Evolutionary conservation across 2,888 invertebrate species (phyloP).

Genomic region (Pammene aurita): DNA sequence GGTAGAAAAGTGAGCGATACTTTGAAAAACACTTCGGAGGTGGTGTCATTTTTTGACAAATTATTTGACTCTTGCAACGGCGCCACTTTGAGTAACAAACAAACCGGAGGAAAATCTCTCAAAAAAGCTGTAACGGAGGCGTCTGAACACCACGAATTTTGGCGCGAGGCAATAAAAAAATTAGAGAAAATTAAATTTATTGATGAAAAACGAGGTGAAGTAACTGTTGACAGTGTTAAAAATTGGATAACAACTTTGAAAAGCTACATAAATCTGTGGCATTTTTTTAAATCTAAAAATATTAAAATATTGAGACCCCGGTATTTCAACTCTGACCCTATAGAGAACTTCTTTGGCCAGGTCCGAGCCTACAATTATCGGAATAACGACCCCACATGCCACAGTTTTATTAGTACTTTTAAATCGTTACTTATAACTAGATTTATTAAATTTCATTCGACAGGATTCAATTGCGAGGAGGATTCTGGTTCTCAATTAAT

Average conservation of each 20-base stretch:
- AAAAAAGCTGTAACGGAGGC: not conserved
- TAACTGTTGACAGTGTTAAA: no score
- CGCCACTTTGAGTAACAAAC: not conserved
- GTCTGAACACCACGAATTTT: not conserved
- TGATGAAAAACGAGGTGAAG: no score
- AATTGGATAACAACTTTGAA: no score
- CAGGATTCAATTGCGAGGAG: conserved; percentile 46
- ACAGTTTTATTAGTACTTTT: conserved; percentile 46
- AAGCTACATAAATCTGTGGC: no score
- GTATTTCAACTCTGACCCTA: no score
- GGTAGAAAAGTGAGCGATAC: not conserved
- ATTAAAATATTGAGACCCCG: not conserved
- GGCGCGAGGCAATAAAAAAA: not conserved
- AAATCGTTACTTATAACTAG: conserved; percentile 47
- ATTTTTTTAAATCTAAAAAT: no score
- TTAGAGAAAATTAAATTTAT: not conserved
- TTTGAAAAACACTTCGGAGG: conserved; percentile 2
- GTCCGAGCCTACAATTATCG: conserved; percentile 42
- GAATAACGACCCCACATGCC: conserved; percentile 47
- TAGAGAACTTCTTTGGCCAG: no score
- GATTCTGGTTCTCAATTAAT: conserved; percentile 41
- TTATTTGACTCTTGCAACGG: conserved; percentile 3
- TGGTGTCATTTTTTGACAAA: conserved; percentile 8
- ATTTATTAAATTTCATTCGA: conserved; percentile 45
- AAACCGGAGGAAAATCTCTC: not conserved